Base-by-base conservation (phyloP, 2,113 vertebrate species). In the Channa argus region DNA sequence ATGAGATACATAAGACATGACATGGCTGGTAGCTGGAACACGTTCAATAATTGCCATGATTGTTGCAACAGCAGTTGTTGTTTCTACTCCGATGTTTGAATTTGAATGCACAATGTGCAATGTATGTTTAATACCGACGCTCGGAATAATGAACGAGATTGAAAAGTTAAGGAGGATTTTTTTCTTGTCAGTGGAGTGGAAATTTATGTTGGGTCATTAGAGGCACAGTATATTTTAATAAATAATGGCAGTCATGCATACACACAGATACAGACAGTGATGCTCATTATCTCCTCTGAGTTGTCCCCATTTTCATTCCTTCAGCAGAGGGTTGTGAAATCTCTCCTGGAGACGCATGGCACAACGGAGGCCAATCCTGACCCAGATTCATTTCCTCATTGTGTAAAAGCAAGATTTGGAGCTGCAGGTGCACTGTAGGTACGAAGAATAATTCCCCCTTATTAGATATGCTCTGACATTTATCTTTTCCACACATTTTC, bases 201-300 rank as follows among this genome's bases (percentile, higher is more conserved):
- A 58, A 73, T 71, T 69, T 0, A n/a, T 72, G 51, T 86, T 24
- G 41, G 69, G 72, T 89, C 62, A 84, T 80, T 88, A 86, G 62
- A 63, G 55, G 70, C 70, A 80, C 66, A 75, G 59, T 79, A 47
- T 59, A 53, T 74, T 86, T 88, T 82, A 77, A 74, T 79, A 74
- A 73, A 80, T 73, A 73, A 79, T 5, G 5, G 6, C 69, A 76
- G 37, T 45, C 58, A 51, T 47, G 44, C 80, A 59, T 45, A 9
- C 56, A 70, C 49, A 45, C 38, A 8, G 14, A n/a, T 36, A 47
- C 24, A 49, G 8, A 66, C 41, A 63, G 59, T 8, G 55, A 72
- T 58, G 73, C 84, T 91, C 86, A 84, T 92, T 91, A 93, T 91
- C 84, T 91, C 85, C 73, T 83, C 15, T 41, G 77, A 88, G 83